phyloP scores from a whole-genome alignment of 2,888 invertebrate species.

The Timema cristinae region DNA sequence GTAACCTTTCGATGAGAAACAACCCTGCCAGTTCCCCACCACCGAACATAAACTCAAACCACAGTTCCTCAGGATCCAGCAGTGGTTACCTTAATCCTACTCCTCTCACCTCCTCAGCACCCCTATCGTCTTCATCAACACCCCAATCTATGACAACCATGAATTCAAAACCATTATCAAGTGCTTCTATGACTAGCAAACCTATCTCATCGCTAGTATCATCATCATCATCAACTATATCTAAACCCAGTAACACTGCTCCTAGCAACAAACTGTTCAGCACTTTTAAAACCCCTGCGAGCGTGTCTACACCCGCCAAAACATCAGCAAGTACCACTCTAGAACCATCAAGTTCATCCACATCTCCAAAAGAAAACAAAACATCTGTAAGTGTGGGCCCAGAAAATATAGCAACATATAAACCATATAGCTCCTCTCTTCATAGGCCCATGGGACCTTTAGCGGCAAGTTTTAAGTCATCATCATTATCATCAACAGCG shows the following conservation, averaged over 20 bases:
- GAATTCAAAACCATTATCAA: too few relatives aligned
- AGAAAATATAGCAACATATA: slow-evolving; percentile 33
- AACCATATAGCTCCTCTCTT: slow-evolving; percentile 41
- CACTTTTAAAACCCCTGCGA: slow-evolving; percentile 26
- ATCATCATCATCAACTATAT: slow-evolving; percentile 21
- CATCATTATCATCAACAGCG: slow-evolving; percentile 13
- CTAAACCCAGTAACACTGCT: slow-evolving; percentile 25
- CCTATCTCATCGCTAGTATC: slow-evolving; percentile 28
- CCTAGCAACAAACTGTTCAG: slow-evolving; percentile 20
- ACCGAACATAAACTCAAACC: slow-evolving; percentile 51
- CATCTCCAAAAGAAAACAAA: not conserved
- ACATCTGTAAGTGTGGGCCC: slow-evolving; percentile 35
- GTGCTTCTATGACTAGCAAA: too few relatives aligned
- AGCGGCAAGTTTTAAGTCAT: slow-evolving; percentile 32
- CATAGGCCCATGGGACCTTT: slow-evolving; percentile 35
- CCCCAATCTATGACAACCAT: slow-evolving; percentile 10
- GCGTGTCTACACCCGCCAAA: slow-evolving; percentile 27
- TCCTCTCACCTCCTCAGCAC: slow-evolving; percentile 39
- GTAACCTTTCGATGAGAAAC: slow-evolving; percentile 34
- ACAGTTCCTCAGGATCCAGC: slow-evolving; percentile 57
- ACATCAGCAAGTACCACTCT: slow-evolving; percentile 29
- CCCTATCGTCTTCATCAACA: not conserved
- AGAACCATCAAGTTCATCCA: slow-evolving; percentile 38
- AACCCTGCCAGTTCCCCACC: slow-evolving; percentile 46
- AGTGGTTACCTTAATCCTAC: slow-evolving; percentile 72